These are phyloP conservation scores for Scartelaos histophorus DNA, from an alignment of 2,113 vertebrate genomes.

Conservation along the genomic window DNA sequence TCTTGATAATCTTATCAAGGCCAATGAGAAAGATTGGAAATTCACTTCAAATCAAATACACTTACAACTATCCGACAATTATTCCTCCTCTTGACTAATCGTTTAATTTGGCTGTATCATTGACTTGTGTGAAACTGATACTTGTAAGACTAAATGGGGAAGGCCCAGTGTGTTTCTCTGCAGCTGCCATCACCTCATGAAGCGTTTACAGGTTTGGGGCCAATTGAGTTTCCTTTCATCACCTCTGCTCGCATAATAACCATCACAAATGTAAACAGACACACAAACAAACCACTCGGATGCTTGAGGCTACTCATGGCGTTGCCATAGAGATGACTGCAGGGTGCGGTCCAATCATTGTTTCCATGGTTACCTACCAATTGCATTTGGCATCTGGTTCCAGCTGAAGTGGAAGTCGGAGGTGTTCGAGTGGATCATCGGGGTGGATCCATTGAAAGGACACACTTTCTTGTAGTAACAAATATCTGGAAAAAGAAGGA, in stretches of 20 bases:
- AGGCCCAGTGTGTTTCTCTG: background rate
- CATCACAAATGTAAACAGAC: conserved; percentile 15
- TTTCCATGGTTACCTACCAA: conserved; percentile 83
- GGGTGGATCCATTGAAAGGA: conserved; percentile 91
- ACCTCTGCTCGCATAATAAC: conserved; percentile 25
- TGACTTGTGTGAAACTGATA: background rate
- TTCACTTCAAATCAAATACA: too few relatives aligned
- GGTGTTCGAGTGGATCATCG: conserved; percentile 90
- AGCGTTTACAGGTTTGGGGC: conserved; percentile 16
- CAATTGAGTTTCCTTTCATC: conserved; percentile 37
- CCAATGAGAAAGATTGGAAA: too few relatives aligned
- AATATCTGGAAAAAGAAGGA: conserved; percentile 77
- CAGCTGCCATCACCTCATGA: conserved; percentile 11
- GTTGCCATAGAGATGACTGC: conserved; percentile 61
- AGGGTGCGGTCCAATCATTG: conserved; percentile 38
- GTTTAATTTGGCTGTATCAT: background rate
- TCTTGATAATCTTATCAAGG: too few relatives aligned
- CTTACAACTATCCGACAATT: background rate
- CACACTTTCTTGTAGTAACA: conserved; percentile 96
- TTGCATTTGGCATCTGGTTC: conserved; percentile 96
- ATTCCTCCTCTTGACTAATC: background rate
- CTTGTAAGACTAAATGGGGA: background rate
- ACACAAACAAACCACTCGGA: conserved; percentile 19
- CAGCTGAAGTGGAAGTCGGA: conserved; percentile 98
- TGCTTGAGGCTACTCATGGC: conserved; percentile 28